Conservation (phyloP, 2,113 vertebrate species). For the Todiramphus chloris region DNA sequence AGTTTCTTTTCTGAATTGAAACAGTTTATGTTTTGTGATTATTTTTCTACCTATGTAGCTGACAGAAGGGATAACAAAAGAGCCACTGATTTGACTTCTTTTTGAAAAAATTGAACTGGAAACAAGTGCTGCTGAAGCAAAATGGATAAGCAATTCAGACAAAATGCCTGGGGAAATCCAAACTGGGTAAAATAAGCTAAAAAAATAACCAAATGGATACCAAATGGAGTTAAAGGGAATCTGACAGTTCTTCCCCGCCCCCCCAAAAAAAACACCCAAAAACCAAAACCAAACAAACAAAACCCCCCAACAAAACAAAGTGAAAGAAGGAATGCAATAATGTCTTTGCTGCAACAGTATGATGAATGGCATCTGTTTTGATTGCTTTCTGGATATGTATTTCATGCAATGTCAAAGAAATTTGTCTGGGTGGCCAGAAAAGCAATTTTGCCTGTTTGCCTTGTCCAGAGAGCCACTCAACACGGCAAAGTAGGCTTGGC, state of each 20-base stretch:
- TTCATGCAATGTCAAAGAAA: not conserved
- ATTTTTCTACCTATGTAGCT: not conserved
- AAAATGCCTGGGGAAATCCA: not conserved
- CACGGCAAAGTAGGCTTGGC: not conserved
- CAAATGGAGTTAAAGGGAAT: not conserved
- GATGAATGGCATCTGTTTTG: not conserved
- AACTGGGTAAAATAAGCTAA: not conserved
- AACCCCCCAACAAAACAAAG: not conserved
- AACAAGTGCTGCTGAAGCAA: not conserved
- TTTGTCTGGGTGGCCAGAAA: not conserved
- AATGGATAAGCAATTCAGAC: not conserved
- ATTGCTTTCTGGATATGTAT: not conserved
- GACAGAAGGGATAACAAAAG: not conserved
- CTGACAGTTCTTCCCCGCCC: not conserved
- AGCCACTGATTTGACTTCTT: not conserved
- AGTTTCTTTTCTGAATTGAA: not conserved
- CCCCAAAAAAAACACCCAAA: too few species aligned
- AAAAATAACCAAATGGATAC: not conserved
- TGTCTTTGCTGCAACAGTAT: not conserved
- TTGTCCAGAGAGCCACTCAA: not conserved
- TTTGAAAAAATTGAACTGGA: not conserved
- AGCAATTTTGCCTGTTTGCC: not conserved
- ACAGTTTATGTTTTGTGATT: not conserved
- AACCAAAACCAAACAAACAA: not conserved
- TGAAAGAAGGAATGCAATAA: not conserved